phyloP scores from a whole-genome alignment of 2,113 vertebrate genomes.

The Coreoperca whiteheadi region DNA sequence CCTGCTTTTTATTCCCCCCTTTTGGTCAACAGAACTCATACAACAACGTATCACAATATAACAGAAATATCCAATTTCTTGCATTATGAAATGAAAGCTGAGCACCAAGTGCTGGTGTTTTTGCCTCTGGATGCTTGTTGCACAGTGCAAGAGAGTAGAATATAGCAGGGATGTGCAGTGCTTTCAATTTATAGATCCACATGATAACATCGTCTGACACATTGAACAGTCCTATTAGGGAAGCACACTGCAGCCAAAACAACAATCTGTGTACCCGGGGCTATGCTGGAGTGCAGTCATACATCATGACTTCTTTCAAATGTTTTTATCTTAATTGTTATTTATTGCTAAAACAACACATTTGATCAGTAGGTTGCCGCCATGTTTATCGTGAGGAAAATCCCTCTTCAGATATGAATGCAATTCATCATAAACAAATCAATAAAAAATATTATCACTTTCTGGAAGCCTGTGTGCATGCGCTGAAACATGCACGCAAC shows the following conservation, averaged over 20 bases:
- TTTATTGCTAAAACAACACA: slow-evolving; percentile 7
- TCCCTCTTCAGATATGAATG: slow-evolving; percentile 30
- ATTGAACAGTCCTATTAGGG: not conserved
- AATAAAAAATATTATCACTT: slow-evolving; percentile 49
- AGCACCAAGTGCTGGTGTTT: slow-evolving; percentile 9
- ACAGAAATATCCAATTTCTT: slow-evolving; percentile 11
- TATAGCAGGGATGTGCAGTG: not conserved
- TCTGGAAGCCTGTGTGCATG: not conserved
- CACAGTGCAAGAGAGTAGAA: not conserved
- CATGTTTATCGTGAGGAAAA: slow-evolving; percentile 31
- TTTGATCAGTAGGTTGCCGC: not conserved
- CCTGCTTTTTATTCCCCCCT: not conserved
- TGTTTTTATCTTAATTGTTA: not conserved
- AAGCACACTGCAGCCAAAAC: slow-evolving; percentile 6
- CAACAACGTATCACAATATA: not conserved
- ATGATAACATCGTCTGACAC: not conserved
- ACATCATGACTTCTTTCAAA: not conserved
- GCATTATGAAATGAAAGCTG: slow-evolving; percentile 33
- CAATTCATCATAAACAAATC: slow-evolving; percentile 65
- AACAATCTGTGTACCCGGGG: not conserved
- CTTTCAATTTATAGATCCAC: not conserved
- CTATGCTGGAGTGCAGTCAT: not conserved
- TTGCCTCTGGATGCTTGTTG: not conserved
- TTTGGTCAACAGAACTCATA: not conserved
- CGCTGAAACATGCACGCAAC: slow-evolving; percentile 24